These are phyloP conservation scores for Octopus sinensis DNA, from an alignment of 1,140 invertebrate species.

Conservation along the genomic window DNA sequence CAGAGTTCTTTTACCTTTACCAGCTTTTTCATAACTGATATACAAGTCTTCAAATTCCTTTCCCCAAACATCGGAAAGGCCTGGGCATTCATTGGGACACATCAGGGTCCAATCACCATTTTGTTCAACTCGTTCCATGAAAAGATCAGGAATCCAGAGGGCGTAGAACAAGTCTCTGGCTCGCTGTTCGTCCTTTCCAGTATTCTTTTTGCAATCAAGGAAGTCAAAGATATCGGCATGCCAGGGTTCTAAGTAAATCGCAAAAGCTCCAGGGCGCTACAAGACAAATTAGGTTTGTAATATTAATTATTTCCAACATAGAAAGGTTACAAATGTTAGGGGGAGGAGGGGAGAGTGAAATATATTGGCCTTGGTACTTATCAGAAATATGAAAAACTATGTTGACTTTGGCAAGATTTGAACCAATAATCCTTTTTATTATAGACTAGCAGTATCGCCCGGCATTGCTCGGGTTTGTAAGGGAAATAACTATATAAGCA, in stretches of 20 bases:
- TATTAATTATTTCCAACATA: too few species aligned
- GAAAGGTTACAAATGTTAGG: too few species aligned
- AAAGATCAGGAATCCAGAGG: constrained; percentile 97
- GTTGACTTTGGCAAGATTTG: too few species aligned
- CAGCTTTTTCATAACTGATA: constrained; percentile 80
- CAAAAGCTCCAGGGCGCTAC: constrained; percentile 95
- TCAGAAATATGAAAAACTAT: too few species aligned
- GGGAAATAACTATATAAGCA: too few species aligned
- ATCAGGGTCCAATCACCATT: constrained; percentile 90
- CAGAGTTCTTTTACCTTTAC: constrained; percentile 72
- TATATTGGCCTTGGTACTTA: too few species aligned
- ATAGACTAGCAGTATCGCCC: too few species aligned
- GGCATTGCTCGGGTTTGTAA: too few species aligned
- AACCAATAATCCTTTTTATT: too few species aligned
- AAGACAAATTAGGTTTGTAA: constrained; percentile 15
- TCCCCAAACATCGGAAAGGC: constrained; percentile 87
- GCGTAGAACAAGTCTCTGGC: constrained; percentile 97
- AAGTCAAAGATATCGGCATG: constrained; percentile 97
- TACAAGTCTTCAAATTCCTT: constrained; percentile 92
- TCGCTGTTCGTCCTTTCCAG: constrained; percentile 50
- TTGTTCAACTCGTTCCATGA: constrained; percentile 91
- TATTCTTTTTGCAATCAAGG: constrained; percentile 90
- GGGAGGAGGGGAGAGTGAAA: too few species aligned
- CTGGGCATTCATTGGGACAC: constrained; percentile 92
- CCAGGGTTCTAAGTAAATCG: constrained; percentile 98